Evolutionary conservation across 2,888 invertebrate genomes (phyloP).

Genomic region (Macrophya annulata): DNA sequence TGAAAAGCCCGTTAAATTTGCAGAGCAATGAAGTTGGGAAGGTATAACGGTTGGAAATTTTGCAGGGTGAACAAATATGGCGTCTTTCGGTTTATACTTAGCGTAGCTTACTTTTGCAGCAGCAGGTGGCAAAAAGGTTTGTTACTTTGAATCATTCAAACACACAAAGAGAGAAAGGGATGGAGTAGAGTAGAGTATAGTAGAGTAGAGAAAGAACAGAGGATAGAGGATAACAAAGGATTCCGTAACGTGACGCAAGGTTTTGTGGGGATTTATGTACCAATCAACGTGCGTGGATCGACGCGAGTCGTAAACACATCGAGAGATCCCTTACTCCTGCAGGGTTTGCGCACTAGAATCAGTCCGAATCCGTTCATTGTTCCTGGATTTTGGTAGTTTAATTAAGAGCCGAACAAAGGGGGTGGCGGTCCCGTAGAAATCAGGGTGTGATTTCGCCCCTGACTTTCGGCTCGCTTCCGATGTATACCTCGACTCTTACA

Average conservation of each 20-base stretch:
- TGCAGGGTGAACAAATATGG: constrained; percentile 19
- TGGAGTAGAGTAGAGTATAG: too few species aligned
- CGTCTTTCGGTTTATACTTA: not conserved
- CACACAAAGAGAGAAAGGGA: not conserved
- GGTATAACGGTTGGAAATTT: not conserved
- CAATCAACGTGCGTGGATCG: constrained; percentile 19
- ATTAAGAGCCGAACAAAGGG: constrained; percentile 57
- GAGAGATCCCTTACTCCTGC: constrained; percentile 28
- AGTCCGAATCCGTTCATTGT: constrained; percentile 54
- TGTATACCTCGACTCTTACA: not conserved
- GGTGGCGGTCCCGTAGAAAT: constrained; percentile 35
- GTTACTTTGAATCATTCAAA: not conserved
- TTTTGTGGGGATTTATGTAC: constrained; percentile 1
- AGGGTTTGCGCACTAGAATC: constrained; percentile 5
- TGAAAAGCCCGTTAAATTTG: constrained; percentile 31
- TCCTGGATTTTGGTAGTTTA: constrained; percentile 54
- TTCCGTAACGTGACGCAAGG: not conserved
- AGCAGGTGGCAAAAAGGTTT: not conserved
- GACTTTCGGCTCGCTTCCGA: not conserved
- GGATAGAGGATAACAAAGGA: not conserved
- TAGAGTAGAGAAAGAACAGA: not conserved
- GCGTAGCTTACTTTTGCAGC: not conserved
- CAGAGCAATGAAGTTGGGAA: constrained; percentile 1
- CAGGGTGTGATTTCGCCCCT: constrained; percentile 33
- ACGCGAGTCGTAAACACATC: constrained; percentile 48